Percentiles rank a stretch among this genome's conserved stretches.
Evolutionary conservation across 2,888 invertebrate genomes (phyloP).

Genomic region (Pachydiplax longipennis): DNA sequence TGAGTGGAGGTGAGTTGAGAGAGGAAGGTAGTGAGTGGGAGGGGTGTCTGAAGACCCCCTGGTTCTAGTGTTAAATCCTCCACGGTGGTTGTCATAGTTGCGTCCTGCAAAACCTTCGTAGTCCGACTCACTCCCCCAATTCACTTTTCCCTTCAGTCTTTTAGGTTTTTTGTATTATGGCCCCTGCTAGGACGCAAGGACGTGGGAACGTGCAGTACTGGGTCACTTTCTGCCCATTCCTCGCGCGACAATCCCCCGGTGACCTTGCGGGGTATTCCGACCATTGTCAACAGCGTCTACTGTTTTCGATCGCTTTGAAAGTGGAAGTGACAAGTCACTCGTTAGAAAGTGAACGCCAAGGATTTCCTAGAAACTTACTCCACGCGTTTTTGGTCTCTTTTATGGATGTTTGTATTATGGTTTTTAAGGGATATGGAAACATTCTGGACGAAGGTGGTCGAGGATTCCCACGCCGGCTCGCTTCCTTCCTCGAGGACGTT

Average conservation of each 20-base stretch:
- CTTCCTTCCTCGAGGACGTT: too few relatives aligned
- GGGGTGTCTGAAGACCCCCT: too few relatives aligned
- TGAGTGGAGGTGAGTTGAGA: not conserved
- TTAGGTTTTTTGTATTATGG: not conserved
- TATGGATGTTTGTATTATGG: too few relatives aligned
- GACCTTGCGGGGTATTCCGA: not conserved
- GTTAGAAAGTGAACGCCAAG: slow-evolving; percentile 22
- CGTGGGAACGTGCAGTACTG: not conserved
- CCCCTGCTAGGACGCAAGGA: not conserved
- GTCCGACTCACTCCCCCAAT: not conserved
- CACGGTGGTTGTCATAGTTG: too few relatives aligned
- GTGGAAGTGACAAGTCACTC: slow-evolving; percentile 31
- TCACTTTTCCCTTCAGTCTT: not conserved
- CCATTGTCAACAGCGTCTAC: not conserved
- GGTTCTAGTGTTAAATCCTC: too few relatives aligned
- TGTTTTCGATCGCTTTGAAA: not conserved
- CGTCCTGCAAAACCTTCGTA: not conserved
- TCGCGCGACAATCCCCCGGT: not conserved
- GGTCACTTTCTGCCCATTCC: not conserved
- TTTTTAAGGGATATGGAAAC: too few relatives aligned
- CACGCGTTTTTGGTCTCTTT: too few relatives aligned
- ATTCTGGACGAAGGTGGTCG: too few relatives aligned
- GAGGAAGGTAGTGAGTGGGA: too few relatives aligned
- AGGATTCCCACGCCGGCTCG: too few relatives aligned
- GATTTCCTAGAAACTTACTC: not conserved